Evolutionary conservation across 2,888 invertebrate species (phyloP), one percentile per base, ranked within the genome.

Genomic region (Syrista parreyssii): DNA sequence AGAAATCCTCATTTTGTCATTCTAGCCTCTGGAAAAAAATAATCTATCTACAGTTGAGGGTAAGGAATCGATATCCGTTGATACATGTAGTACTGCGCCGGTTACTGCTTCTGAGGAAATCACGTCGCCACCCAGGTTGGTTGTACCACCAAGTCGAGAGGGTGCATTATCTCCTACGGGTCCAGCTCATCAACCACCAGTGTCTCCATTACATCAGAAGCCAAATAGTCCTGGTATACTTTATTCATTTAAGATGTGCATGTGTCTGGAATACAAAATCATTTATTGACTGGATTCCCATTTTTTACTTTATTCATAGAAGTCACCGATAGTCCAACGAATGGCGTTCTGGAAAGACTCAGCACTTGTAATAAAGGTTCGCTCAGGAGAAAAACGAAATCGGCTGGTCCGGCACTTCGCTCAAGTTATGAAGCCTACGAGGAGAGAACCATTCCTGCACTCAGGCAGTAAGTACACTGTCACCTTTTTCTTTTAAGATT

Each of bases 341-440:
- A 93, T 11, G 90, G 90, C 30, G 86, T 89, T 9, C 74, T 88
- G n/a, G 91, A 91, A 76, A 86, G 88, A 40, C 88, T 89, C 34
- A 86, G 86, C 40, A 87, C 85, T 31, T 88, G 89, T 78, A 89
- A 92, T 74, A 92, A 92, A 79, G 94, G 94, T 36, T 96, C 93
- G 71, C 93, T 92, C 78, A 93, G 93, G 89, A 93, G 89, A 88
- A 94, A 91, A 92, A 96, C 88, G 91, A 91, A 91, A 83, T 91
- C 90, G 0, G 90, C 90, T 1, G 91, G 91, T 34, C 91, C 91
- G 6, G 83, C 88, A 15, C 84, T 91, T 11, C 85, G 90, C 84
- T 93, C 95, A 23, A 96, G 96, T 4, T 97, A 96, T 86, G 97
- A 97, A 89, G 96, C 96, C 83, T 97, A 97, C 85, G 98, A 98